Base-by-base conservation (phyloP, 2,113 vertebrate species). In the Callorhinus ursinus region DNA sequence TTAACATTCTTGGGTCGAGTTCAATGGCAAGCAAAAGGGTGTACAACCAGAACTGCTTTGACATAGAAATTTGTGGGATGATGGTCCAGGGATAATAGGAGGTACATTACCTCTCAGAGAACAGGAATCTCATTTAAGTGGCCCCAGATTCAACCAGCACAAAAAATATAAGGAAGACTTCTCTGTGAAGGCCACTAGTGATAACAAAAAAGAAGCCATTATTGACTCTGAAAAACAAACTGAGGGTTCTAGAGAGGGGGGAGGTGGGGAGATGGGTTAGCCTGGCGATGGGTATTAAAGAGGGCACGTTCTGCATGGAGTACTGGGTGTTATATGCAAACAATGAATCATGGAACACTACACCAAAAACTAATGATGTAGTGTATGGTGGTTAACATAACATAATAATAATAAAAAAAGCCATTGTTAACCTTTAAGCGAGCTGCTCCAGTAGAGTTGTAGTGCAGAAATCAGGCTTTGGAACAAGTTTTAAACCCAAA, bases 1-100 rank as follows among this genome's bases (percentile, higher is more conserved):
- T 87, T 95, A 93, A 85, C 94, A 92, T 94, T 96, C 88, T 92
- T 97, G 95, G 87, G 90, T 92, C 55, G 26, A 80, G 76, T 79
- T 88, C 95, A 92, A 53, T 82, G 80, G 39, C 72, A 77, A 92
- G 80, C 63, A 88, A 86, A 80, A 89, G 24, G 1, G 63, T 49
- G 10, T 71, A 33, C 51, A 61, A 77, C 19, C 63, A 93, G 46
- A 85, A 18, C 65, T 63, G 39, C 72, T 92, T 80, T 53, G 12
- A 72, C 72, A 65, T 5, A 81, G 51, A 74, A 91, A 87, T 86
- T 91, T 46, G 19, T 49, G 46, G 14, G 51, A 61, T 63, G 79
- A 82, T 1, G 0, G 28, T 79, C 33, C 76, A 39, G 21, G 55
- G 33, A 71, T 85, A 79, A 88, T 24, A 33, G 33, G n/a, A 74